These are phyloP conservation scores for Calameuta pallipes DNA, from an alignment of 2,888 invertebrate species.

Conservation along the genomic window DNA sequence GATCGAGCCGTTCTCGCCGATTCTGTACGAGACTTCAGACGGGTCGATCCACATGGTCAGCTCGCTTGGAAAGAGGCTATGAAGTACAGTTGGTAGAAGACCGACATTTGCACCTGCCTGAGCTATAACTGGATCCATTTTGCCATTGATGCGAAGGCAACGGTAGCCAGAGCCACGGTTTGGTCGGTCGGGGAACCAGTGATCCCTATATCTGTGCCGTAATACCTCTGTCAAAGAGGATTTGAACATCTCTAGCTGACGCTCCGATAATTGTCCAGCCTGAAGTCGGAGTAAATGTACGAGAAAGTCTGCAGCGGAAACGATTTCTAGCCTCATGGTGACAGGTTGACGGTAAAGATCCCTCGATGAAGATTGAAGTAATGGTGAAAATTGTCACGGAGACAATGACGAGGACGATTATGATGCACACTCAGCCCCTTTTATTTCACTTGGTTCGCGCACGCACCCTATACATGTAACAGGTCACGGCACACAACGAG, in stretches of 20 bases:
- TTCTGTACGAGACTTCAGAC: conserved; percentile 76
- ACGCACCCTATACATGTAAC: neutral
- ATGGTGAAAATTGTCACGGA: neutral
- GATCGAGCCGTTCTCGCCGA: conserved; percentile 75
- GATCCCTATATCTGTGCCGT: conserved; percentile 70
- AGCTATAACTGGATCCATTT: conserved; percentile 76
- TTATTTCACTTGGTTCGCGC: neutral
- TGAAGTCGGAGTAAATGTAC: conserved; percentile 67
- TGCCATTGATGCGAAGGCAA: conserved; percentile 78
- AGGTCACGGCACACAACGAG: conserved; percentile 2
- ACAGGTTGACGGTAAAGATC: neutral
- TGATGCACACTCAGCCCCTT: conserved; percentile 1
- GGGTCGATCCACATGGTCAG: conserved; percentile 84
- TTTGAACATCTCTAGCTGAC: conserved; percentile 68
- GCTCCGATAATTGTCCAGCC: conserved; percentile 59
- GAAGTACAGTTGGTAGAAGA: conserved; percentile 71
- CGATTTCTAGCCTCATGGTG: conserved; percentile 68
- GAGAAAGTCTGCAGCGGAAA: conserved; percentile 68
- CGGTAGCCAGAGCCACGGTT: conserved; percentile 79
- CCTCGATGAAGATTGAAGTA: neutral
- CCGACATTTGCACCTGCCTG: conserved; percentile 75
- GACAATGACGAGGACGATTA: conserved; percentile 1
- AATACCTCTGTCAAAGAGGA: conserved; percentile 66
- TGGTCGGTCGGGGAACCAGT: conserved; percentile 81
- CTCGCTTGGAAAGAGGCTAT: conserved; percentile 74